These are phyloP conservation scores for Aromia moschata DNA, from an alignment of 2,888 invertebrate genomes.

Conservation along the genomic window DNA sequence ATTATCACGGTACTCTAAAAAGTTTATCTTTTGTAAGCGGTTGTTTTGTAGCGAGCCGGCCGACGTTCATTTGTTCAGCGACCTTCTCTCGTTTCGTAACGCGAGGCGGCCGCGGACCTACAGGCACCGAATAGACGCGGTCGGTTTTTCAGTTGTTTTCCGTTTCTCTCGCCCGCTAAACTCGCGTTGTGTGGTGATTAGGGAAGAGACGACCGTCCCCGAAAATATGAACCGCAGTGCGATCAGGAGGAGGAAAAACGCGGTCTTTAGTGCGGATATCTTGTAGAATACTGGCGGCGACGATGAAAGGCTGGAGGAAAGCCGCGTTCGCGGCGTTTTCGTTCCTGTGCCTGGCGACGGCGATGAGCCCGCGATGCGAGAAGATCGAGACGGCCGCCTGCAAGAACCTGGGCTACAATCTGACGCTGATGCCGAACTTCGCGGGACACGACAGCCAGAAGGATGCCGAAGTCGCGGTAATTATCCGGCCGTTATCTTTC, in stretches of 20 bases:
- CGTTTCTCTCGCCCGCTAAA: no score
- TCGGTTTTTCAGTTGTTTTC: conserved; percentile 11
- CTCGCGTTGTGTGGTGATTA: no score
- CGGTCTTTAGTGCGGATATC: conserved; percentile 4
- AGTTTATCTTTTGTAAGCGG: conserved; percentile 56
- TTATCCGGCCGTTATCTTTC: conserved; percentile 38
- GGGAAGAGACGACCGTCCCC: no score
- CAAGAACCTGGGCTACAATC: conserved; percentile 84
- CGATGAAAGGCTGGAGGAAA: conserved; percentile 11
- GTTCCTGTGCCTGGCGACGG: conserved; percentile 1
- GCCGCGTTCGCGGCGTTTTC: conserved; percentile 8
- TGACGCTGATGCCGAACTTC: conserved; percentile 87
- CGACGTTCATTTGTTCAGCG: conserved; percentile 52
- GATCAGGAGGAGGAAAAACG: conserved; percentile 3
- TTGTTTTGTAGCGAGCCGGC: conserved; percentile 51
- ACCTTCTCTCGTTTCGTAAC: conserved; percentile 39
- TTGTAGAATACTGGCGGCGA: no score
- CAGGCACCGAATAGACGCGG: conserved; percentile 23
- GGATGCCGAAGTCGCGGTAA: conserved; percentile 83
- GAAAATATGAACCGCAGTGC: conserved; percentile 16
- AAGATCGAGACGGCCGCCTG: conserved; percentile 82
- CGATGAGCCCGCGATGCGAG: conserved; percentile 67
- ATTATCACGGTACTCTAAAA: conserved; percentile 52
- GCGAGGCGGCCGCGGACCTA: conserved; percentile 15
- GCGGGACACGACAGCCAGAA: conserved; percentile 83